phyloP scores from a whole-genome alignment of 2,113 vertebrate genomes.

The Coreoperca whiteheadi region DNA sequence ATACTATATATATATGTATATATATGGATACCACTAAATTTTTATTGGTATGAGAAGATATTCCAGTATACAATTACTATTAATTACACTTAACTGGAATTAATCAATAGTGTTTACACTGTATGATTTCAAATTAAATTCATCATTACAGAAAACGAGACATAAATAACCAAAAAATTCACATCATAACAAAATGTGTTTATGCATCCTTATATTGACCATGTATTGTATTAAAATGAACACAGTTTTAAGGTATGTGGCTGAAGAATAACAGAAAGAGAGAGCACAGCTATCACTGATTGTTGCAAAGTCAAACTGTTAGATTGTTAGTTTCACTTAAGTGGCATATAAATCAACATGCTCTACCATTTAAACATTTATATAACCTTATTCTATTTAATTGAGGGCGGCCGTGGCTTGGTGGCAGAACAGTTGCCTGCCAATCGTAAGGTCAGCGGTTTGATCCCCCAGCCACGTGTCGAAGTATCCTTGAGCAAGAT shows the following conservation, averaged over 20 bases:
- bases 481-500: too few relatives aligned
- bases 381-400: background rate
- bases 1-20: too few relatives aligned
- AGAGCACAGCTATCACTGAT: background rate
- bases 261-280: background rate
- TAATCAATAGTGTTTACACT: background rate
- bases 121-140: background rate
- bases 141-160: background rate
- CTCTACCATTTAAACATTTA: background rate
- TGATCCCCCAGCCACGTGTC: too few relatives aligned
- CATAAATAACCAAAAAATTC: background rate
- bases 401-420: too few relatives aligned
- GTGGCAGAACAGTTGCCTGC: too few relatives aligned
- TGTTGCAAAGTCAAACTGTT: background rate
- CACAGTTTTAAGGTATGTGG: background rate
- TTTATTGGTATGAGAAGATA: background rate
- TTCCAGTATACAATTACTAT: background rate
- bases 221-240: background rate
- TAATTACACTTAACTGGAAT: background rate
- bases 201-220: background rate
- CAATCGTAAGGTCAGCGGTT: too few relatives aligned
- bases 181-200: background rate
- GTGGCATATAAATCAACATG: background rate
- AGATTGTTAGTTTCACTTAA: background rate
- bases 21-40: slow-evolving; percentile 10